phyloP scores from a whole-genome alignment of 1,140 invertebrate species.

The Triops longicaudatus region DNA sequence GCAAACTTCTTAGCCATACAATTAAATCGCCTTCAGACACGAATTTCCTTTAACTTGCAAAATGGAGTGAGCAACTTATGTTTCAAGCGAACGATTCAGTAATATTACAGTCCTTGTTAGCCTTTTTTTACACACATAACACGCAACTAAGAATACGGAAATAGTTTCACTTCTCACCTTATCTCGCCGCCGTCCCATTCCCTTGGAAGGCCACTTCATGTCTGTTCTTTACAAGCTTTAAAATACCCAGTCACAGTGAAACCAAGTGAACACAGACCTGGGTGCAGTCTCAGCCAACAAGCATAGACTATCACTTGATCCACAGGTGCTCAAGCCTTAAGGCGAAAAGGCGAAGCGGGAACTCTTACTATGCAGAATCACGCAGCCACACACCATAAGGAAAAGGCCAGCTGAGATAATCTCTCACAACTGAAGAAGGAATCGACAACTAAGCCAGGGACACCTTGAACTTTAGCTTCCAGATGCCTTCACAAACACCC shows the following conservation, averaged over 20 bases:
- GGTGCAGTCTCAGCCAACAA: not conserved
- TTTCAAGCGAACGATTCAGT: too few species aligned
- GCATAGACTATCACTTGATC: not conserved
- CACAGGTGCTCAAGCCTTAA: constrained; percentile 10
- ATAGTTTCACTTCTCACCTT: constrained; percentile 8
- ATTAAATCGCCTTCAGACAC: not conserved
- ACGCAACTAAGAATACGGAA: not conserved
- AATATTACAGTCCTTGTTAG: too few species aligned
- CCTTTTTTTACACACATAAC: not conserved
- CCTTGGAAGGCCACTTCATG: constrained; percentile 14
- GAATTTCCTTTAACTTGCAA: not conserved
- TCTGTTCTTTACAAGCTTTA: not conserved
- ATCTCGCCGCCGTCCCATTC: constrained; percentile 7
- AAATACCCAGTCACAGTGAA: not conserved
- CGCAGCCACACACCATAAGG: not conserved
- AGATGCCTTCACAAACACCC: not conserved
- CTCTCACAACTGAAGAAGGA: not conserved
- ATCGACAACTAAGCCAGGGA: not conserved
- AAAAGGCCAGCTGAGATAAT: not conserved
- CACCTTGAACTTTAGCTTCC: constrained; percentile 1
- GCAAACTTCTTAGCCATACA: not conserved
- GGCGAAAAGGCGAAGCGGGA: not conserved
- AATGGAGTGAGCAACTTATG: too few species aligned
- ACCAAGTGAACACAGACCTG: not conserved
- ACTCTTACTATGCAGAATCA: not conserved